Conservation (phyloP, 2,888 invertebrate species). For the Caenorhabditis afra region DNA sequence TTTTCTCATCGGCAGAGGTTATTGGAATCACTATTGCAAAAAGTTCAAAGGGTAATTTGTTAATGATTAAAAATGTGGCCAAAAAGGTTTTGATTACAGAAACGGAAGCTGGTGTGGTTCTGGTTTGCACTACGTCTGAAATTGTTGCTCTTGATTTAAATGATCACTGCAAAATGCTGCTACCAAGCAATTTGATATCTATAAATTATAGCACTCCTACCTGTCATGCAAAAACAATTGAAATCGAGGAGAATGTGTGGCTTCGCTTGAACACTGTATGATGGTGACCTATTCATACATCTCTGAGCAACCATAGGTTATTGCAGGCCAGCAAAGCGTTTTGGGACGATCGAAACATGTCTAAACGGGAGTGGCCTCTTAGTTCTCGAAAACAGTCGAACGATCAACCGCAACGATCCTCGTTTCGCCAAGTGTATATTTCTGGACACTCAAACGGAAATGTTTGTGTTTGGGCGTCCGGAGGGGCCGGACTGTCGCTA, state of each 20-base stretch:
- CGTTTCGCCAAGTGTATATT: slow-evolving; percentile 45
- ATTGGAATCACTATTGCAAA: slow-evolving; percentile 16
- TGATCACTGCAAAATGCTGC: slow-evolving; percentile 17
- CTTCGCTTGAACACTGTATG: slow-evolving; percentile 19
- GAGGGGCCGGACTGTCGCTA: slow-evolving; percentile 32
- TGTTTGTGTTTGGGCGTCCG: slow-evolving; percentile 44
- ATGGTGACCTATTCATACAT: neutral
- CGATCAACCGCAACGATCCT: slow-evolving; percentile 15
- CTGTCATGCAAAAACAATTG: slow-evolving; percentile 22
- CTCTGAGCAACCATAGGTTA: too few species aligned
- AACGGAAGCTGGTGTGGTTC: slow-evolving; percentile 26
- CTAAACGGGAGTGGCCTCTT: slow-evolving; percentile 39
- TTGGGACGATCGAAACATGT: slow-evolving; percentile 29
- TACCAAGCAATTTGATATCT: slow-evolving; percentile 33
- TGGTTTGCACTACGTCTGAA: slow-evolving; percentile 50
- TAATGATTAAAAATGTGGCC: neutral
- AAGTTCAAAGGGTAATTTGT: neutral
- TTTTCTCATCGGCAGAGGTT: slow-evolving; percentile 37
- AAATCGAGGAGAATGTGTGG: slow-evolving; percentile 48
- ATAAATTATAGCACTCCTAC: slow-evolving; percentile 52
- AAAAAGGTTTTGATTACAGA: neutral
- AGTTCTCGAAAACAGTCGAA: slow-evolving; percentile 18
- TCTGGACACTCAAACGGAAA: slow-evolving; percentile 52
- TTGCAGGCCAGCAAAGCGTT: slow-evolving; percentile 24
- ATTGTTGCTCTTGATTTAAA: slow-evolving; percentile 48